Evolutionary conservation across 2,888 invertebrate species (phyloP).

Genomic region (Isotomurus palustris): DNA sequence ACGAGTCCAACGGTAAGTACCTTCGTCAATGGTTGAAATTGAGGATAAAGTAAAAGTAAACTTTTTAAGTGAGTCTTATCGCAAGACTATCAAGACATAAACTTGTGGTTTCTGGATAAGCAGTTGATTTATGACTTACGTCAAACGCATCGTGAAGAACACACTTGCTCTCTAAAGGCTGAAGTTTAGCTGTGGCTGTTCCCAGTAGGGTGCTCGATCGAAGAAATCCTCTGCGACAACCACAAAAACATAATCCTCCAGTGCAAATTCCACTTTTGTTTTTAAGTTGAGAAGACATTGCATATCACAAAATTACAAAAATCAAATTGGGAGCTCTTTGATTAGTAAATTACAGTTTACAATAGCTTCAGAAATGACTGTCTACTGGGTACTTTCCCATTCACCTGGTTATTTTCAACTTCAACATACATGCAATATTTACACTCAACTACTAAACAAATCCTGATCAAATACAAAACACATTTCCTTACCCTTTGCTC

Average conservation of each 20-base stretch:
- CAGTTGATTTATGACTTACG: conserved; percentile 66
- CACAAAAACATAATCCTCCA: conserved; percentile 52
- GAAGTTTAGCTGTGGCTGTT: conserved; percentile 73
- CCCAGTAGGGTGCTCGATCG: conserved; percentile 82
- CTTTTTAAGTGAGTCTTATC: too few relatives aligned
- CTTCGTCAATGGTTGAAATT: too few relatives aligned
- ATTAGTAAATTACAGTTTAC: too few relatives aligned
- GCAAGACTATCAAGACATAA: too few relatives aligned
- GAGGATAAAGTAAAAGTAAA: too few relatives aligned
- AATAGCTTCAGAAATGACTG: too few relatives aligned
- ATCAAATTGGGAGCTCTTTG: too few relatives aligned
- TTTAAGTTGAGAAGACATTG: not conserved
- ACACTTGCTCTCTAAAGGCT: conserved; percentile 81
- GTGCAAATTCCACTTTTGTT: conserved; percentile 37
- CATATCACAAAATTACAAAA: too few relatives aligned
- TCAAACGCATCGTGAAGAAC: conserved; percentile 88
- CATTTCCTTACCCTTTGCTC: conserved; percentile 74
- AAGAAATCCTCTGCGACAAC: conserved; percentile 84
- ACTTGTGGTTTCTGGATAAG: too few relatives aligned
- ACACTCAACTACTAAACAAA: not conserved
- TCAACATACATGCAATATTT: not conserved
- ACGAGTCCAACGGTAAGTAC: too few relatives aligned
- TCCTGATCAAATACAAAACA: not conserved
- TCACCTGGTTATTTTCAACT: too few relatives aligned
- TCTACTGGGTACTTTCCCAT: too few relatives aligned